Conservation (phyloP, 2,888 invertebrate species). For the Caenorhabditis becei region DNA sequence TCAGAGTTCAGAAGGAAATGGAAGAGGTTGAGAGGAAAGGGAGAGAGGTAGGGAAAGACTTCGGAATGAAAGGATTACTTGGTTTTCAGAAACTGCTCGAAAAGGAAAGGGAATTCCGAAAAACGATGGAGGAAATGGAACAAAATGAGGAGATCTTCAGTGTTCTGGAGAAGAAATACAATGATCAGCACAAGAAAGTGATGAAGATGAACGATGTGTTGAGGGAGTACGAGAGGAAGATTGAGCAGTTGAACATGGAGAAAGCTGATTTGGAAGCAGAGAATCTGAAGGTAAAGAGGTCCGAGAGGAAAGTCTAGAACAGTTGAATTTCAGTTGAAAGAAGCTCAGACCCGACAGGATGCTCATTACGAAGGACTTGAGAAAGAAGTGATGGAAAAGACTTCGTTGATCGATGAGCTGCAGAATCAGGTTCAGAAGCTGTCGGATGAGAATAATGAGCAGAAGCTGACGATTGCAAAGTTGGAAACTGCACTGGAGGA, state of each 20-base stretch:
- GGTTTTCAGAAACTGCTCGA: slow-evolving; percentile 49
- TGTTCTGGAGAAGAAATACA: slow-evolving; percentile 76
- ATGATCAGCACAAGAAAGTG: slow-evolving; percentile 79
- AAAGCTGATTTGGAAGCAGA: slow-evolving; percentile 70
- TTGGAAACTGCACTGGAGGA: slow-evolving; percentile 64
- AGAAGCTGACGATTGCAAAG: slow-evolving; percentile 62
- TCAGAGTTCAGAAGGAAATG: slow-evolving; percentile 36
- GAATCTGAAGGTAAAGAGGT: slow-evolving; percentile 41
- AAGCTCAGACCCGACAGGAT: slow-evolving; percentile 63
- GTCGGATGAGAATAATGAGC: slow-evolving; percentile 60
- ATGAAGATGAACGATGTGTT: slow-evolving; percentile 74
- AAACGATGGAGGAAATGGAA: slow-evolving; percentile 74
- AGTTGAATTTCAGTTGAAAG: slow-evolving; percentile 53
- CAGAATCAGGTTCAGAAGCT: slow-evolving; percentile 66
- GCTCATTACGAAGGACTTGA: slow-evolving; percentile 58
- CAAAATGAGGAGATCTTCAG: slow-evolving; percentile 78
- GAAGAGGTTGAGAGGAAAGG: slow-evolving; percentile 51
- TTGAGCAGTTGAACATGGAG: slow-evolving; percentile 73
- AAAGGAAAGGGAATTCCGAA: slow-evolving; percentile 63
- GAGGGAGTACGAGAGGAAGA: slow-evolving; percentile 74
- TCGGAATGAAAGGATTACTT: not conserved
- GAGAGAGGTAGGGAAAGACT: slow-evolving; percentile 28
- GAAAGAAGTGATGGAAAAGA: slow-evolving; percentile 67
- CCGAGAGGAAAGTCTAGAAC: too few species aligned
- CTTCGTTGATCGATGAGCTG: slow-evolving; percentile 62